These are phyloP conservation scores for Lycia hirtaria DNA, from an alignment of 2,888 invertebrate genomes.

Conservation along the genomic window DNA sequence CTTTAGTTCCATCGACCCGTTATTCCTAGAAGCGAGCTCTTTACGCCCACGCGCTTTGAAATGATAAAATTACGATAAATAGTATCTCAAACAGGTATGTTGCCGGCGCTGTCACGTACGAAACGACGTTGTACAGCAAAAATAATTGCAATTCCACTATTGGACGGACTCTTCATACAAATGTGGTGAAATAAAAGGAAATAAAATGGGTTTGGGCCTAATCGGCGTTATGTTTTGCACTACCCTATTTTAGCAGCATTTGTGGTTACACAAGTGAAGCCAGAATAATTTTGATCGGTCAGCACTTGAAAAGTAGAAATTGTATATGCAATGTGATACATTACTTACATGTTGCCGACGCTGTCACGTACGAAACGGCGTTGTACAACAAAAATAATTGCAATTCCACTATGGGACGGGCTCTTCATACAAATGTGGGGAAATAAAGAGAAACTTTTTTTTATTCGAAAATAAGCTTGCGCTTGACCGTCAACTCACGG, in stretches of 20 bases:
- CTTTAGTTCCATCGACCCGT: conserved; percentile 27
- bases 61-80: conserved; percentile 39
- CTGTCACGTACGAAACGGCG: conserved; percentile 33
- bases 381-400: conserved; percentile 38
- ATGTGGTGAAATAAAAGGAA: conserved; percentile 30
- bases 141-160: conserved; percentile 38
- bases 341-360: no score
- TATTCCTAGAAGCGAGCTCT: conserved; percentile 27
- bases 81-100: conserved; percentile 27
- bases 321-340: no score
- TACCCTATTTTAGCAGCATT: no score
- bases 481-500: no score
- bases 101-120: conserved; percentile 34
- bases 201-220: no score
- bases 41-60: conserved; percentile 30
- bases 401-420: conserved; percentile 31
- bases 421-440: conserved; percentile 32
- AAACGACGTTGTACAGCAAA: conserved; percentile 32
- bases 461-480: no score
- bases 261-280: no score
- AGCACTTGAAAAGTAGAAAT: no score
- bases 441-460: no score
- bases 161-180: conserved; percentile 32
- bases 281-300: no score
- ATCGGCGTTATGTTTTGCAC: no score